Evolutionary conservation across 2,888 invertebrate species (phyloP), one percentile per base, ranked within the genome.

Genomic region (Chymomyza procnemis): DNA sequence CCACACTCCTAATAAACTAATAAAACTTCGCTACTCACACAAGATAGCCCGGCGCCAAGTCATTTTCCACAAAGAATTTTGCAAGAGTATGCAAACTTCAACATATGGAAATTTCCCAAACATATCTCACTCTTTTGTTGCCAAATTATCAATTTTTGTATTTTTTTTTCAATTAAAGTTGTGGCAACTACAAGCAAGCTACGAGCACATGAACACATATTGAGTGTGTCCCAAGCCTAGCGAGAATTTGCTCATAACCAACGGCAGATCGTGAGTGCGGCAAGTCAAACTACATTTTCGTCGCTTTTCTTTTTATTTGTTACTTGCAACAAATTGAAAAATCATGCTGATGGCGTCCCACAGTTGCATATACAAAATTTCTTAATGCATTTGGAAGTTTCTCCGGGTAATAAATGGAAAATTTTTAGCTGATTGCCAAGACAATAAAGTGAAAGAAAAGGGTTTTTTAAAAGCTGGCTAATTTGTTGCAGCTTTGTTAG

Each of bases 321-420:
- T 50, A 18, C 8, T 50, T 50, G 16, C 19, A 1, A n/a, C 50
- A 34, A 34, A 34, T 57, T 59, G 34, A 41, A 41, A 41, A 41
- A 41, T 41, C 34, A 41, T 41, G 34, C 34, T 41, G 12, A 12
- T 41, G 34, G 34, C 34, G 34, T 12, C 12, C 12, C 1, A 12
- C 12, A 41, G 34, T 41, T 41, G 34, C 19, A 18, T 47, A 59
- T 12, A 59, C 18, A 19, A 26, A 55, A 55, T 55, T 22, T 22
- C 55, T 22, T 22, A 55, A 55, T 55, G 55, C 55, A 26, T 26
- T 55, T 34, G 34, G 9, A 55, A 21, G 22, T 55, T 55, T 55
- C 22, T 19, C 22, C 55, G 3, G 18, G 26, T 55, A 14, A n/a
- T n/a, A 55, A 21, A 21, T n/a, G 22, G 26, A 55, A 55, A 26